Evolutionary conservation across 2,888 invertebrate species (phyloP), one percentile per base, ranked within the genome.

Genomic region (Apodemia duryi): DNA sequence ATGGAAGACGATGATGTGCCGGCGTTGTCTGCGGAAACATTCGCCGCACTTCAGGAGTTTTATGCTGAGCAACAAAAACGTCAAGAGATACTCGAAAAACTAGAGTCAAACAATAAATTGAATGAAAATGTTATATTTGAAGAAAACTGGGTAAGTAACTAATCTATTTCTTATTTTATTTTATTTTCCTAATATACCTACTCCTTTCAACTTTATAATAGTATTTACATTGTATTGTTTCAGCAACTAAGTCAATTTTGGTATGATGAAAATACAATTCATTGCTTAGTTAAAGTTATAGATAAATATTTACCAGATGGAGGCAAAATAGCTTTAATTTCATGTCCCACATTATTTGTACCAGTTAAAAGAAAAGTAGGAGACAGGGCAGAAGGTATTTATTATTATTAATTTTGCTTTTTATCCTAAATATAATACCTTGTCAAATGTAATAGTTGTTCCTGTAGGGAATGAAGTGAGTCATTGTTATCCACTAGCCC

Each of bases 161-260:
- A 9, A 21, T 21, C 21, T 21, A 21, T 21, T 21, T 21, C 21
- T 21, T 21, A 21, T 21, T 21, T 21, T 21, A 21, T 21, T 21
- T 21, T 21, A 32, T 32, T 32, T 32, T 3, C 32, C 4, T 32
- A 32, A 32, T 32, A 32, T 35, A 35, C 5, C 5, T 35, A 35
- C 1, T 32, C 35, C 35, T 43, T 43, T 10, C 11, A 43, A 2
- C 11, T 11, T 4, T 43, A 2, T 43, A 43, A 11, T 43, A 43
- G 4, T 11, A 13, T 4, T 43, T 43, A 43, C 6, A 9, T 38
- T 11, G 11, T 43, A 43, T 43, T 43, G 60, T 60, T 92, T 9
- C 84, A 98, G 98, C 98, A 99, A 97, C 88, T 99, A 54, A 98
- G 98, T 79, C 99, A 99, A 86, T 99, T 99, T 91, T 99, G 99